Evolutionary conservation across 1,140 invertebrate genomes (phyloP).

Genomic region (Hesperophylax magnus): DNA sequence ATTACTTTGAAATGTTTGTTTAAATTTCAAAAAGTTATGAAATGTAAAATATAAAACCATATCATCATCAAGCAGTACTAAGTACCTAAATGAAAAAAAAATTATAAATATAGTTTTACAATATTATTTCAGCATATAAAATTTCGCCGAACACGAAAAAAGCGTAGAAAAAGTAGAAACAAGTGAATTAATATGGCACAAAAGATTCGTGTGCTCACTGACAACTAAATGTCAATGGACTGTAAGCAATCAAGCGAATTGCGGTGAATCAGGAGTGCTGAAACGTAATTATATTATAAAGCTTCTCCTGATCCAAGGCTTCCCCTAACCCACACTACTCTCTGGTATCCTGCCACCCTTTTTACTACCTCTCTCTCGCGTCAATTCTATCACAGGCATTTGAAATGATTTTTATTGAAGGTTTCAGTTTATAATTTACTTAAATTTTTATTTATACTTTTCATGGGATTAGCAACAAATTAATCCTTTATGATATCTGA

Average conservation of each 20-base stretch:
- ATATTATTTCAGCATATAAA: background rate
- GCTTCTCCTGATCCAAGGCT: conserved; percentile 23
- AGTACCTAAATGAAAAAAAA: background rate
- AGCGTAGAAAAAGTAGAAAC: too few species aligned
- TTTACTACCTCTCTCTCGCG: background rate
- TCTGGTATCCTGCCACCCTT: background rate
- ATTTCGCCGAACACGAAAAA: background rate
- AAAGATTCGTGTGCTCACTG: conserved; percentile 7
- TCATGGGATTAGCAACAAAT: background rate
- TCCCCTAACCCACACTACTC: background rate
- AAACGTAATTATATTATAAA: conserved; percentile 57
- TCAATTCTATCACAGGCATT: background rate
- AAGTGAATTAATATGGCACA: too few species aligned
- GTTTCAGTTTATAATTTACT: background rate
- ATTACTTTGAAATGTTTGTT: too few species aligned
- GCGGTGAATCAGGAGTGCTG: conserved; percentile 57
- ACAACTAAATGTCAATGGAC: conserved; percentile 56
- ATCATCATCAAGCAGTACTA: too few species aligned
- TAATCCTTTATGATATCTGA: background rate
- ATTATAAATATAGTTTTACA: background rate
- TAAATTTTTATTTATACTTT: background rate
- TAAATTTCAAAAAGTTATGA: too few species aligned
- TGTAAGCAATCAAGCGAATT: conserved; percentile 58
- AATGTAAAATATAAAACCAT: too few species aligned
- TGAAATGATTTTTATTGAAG: background rate